Evolutionary conservation across 2,888 invertebrate species (phyloP), one percentile per base, ranked within the genome.

Genomic region (Candidula unifasciata): DNA sequence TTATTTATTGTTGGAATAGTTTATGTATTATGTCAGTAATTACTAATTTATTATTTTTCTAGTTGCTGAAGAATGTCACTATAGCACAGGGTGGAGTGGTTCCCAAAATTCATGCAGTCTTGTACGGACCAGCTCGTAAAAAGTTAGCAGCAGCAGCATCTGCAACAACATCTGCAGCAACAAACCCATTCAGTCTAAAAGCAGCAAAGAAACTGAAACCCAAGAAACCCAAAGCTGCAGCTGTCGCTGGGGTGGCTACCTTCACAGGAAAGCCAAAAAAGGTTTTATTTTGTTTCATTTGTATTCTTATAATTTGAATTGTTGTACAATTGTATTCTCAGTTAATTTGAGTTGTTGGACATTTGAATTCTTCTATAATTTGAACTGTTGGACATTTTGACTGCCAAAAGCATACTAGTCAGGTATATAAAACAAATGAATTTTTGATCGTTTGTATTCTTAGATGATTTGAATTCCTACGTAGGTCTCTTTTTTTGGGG

Each of bases 81-180:
- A 94, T 95, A 83, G 93, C 95, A 66, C 92, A 94, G 64, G 94
- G 94, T 27, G 94, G 95, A 37, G 94, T 95, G 6, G 89, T 94
- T 66, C 95, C 94, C 6, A 93, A 93, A 86, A 94, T 94, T 81
- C 94, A 94, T 80, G 94, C 94, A 35, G 66, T 74, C 35, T 44
- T 85, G 71, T 57, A 57, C 64, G 85, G 85, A 44, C 35, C 71
- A 24, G 33, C 80, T n/a, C 27, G 80, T 35, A 57, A 57, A 1
- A 80, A 80, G 64, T 64, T 33, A 54, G 33, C 27, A 8, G 83
- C 84, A 77, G 71, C 86, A 69, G 85, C 86, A 30, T 44, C 86
- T 37, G 54, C 85, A 37, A 64, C 84, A 24, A 64, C 84, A 24
- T 76, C 79, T 73, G 54, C 82, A 44, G 84, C 86, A 60, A 44